Evolutionary conservation across 2,888 invertebrate species (phyloP), one percentile per base, ranked within the genome.

Genomic region (Hyalella azteca): DNA sequence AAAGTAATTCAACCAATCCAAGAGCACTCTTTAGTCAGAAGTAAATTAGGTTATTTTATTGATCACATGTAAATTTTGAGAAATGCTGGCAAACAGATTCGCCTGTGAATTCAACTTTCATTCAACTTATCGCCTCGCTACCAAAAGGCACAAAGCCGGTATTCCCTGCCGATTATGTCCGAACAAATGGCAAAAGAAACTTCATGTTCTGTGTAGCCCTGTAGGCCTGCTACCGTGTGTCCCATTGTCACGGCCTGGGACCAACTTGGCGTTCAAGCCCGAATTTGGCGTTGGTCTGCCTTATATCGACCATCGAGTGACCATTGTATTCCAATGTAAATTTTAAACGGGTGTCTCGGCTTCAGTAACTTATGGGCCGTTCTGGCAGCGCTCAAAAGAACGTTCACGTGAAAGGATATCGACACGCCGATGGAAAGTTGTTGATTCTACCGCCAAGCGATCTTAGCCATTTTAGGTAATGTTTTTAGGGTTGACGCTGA

Each of bases 261-360:
- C n/a, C 36, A 66, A 32, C 36, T 29, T 3, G 66, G 19, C 32
- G 45, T 66, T 66, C 2, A 29, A 15, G 19, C 19, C 66, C 66
- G 29, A 66, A 66, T 66, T 66, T 29, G 66, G 66, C 66, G n/a
- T 29, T 36, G 7, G 19, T 19, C 15, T 36, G 22, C 66, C 36
- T 66, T 36, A 66, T 66, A 66, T 66, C 66, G 36, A 5, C 36
- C 66, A 66, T 36, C 66, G 36, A 66, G 66, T 7, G 29, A 66
- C 66, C 66, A 66, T 66, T 66, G 66, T 66, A 36, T 66, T 66
- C 66, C 15, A 19, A 66, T 54, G 66, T 66, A 39, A n/a, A 36
- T 66, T 66, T 54, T 29, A 29, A 54, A 26, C 54, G 54, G 54
- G 54, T 54, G 54, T 54, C 54, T 13, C 29, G 54, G 26, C 13